Evolutionary conservation across 2,888 invertebrate species (phyloP), one percentile per base, ranked within the genome.

Genomic region (Tillus elongatus): DNA sequence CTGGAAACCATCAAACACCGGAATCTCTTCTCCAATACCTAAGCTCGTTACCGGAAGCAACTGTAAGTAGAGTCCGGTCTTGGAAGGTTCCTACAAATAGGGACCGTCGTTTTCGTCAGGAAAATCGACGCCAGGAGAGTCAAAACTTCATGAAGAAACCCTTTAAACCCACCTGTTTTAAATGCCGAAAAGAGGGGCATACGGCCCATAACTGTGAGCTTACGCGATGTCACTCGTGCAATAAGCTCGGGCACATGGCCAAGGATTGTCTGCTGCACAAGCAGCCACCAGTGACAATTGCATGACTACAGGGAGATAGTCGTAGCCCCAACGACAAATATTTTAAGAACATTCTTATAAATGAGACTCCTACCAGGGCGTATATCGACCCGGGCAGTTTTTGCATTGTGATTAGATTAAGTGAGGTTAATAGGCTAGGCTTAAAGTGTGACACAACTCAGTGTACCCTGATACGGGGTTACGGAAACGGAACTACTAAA

Each of bases 1-100:
- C 46, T 3, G 45, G 43, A 15, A 38, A 46, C 27, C 40, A 46
- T 30, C 34, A 46, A 34, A 36, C 45, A 9, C 41, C 45, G 4
- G 46, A 48, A 27, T 32, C 35, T 6, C 24, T 47, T 13, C 42
- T 31, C n/a, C 31, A 9, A 6, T 44, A 43, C 15, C 32, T 45
- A n/a, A 39, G 36, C 24, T 28, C 19, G 6, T 19, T 44, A 4
- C 31, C 24, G 10, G 4, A n/a, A 9, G 11, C 11, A 8, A 9
- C 30, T 12, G 10, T 8, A 3, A 3, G n/a, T n/a, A n/a, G n/a
- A n/a, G n/a, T n/a, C n/a, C n/a, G n/a, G n/a, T n/a, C n/a, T n/a
- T n/a, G n/a, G n/a, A n/a, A n/a, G n/a, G n/a, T n/a, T n/a, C n/a
- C n/a, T n/a, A n/a, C n/a, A n/a, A n/a, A n/a, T n/a, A n/a, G n/a